Base-by-base conservation (phyloP, 2,113 vertebrate genomes). In the Corythornis vintsioides region DNA sequence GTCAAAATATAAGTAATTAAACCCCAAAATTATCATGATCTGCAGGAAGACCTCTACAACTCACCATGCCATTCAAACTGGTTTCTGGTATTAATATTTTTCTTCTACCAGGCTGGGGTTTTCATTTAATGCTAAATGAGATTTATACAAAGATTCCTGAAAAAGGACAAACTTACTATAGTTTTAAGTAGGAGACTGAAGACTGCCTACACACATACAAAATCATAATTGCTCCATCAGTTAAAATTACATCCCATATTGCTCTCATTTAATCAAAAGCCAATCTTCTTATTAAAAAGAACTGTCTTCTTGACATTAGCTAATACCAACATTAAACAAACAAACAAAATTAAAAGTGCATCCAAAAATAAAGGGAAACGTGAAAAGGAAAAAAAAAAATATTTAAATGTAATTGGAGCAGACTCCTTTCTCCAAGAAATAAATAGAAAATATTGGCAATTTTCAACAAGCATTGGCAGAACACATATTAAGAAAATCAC, bases 391-490 rank as follows among this genome's bases (percentile, higher is more conserved):
- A 74, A 80, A 74, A 80, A 33, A 31, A 38, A 66, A 48, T 25
- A 42, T 63, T 42, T 63, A 42, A 33, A 85, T 61, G 16, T 69
- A 70, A 61, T 59, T 73, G 43, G 55, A 73, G 25, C 11, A 69
- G 61, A 78, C 15, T 59, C 25, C 55, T 92, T 89, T 35, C 26
- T 69, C 69, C 57, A 52, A 86, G 43, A 87, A 93, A 83, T 64
- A 77, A 70, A 38, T 86, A 84, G 29, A 72, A 74, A 87, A 72
- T 13, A 55, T 0, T 63, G 42, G 28, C 57, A 83, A 56, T 84
- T 94, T 96, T 91, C 74, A 92, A 55, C 3, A 64, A 72, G 66
- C 72, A 24, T 28, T 93, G 64, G 71, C 70, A 93, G 61, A 94
- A 17, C 2, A 7, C 67, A 70, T 38, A 48, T 72, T 90, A 73